Percentiles rank a stretch among this genome's conserved stretches.
These are phyloP conservation scores for Limnephilus marmoratus DNA, from an alignment of 2,888 invertebrate species.

Conservation along the genomic window DNA sequence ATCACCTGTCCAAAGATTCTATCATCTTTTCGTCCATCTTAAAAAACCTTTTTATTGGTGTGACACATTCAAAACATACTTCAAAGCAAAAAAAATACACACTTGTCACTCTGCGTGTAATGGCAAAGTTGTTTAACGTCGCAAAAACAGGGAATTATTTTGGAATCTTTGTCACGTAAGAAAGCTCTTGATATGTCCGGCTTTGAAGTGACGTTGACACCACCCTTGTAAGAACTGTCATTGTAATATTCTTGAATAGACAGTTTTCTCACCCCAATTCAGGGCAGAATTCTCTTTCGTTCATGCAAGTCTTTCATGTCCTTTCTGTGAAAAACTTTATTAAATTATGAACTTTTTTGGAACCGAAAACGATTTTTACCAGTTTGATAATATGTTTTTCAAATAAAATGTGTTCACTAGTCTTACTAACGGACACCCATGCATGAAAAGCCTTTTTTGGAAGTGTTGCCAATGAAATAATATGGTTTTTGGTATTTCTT, in stretches of 20 bases:
- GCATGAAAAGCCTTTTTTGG: too few relatives aligned
- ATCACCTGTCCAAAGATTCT: neutral
- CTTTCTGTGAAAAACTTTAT: neutral
- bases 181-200: slow-evolving; percentile 3
- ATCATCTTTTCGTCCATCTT: neutral
- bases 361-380: neutral
- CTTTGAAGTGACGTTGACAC: neutral
- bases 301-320: neutral
- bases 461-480: too few relatives aligned
- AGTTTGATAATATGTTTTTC: neutral
- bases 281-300: neutral
- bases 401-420: neutral
- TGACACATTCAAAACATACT: neutral
- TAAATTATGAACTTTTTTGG: neutral
- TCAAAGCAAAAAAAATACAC: neutral
- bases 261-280: neutral
- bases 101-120: neutral
- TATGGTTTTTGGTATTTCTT: too few relatives aligned
- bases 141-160: neutral
- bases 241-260: slow-evolving; percentile 15
- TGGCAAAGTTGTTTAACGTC: neutral
- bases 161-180: neutral
- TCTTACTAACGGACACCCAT: neutral
- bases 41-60: neutral
- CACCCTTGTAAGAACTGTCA: slow-evolving; percentile 21